Percentiles rank a stretch among this genome's conserved stretches.
These are phyloP conservation scores for Phrynocephalus versicolor DNA, from an alignment of 2,113 vertebrate species.

Conservation along the genomic window DNA sequence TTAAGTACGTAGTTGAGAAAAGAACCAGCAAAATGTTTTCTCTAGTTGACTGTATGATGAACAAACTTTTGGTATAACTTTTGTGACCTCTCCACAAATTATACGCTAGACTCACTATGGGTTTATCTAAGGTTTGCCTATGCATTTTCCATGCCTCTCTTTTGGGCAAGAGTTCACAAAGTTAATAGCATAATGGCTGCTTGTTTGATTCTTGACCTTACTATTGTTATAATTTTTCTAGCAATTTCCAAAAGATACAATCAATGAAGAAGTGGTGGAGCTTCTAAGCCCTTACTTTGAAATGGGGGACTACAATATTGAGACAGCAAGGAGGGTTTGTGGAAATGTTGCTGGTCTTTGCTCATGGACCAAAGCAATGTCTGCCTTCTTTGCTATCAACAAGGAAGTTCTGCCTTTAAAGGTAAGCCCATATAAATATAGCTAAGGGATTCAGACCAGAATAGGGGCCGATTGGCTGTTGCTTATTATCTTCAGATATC, in stretches of 20 bases:
- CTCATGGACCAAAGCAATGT: conserved; percentile 97
- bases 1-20: too few species aligned
- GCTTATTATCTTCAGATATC: neutral
- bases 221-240: conserved; percentile 49
- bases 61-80: neutral
- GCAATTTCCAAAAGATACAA: conserved; percentile 97
- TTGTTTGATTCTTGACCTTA: conserved; percentile 1
- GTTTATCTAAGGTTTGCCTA: neutral
- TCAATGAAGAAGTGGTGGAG: conserved; percentile 94
- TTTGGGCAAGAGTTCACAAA: neutral
- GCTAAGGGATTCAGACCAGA: neutral
- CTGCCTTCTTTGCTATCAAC: conserved; percentile 92
- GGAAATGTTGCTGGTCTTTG: conserved; percentile 94
- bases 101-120: neutral
- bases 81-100: neutral
- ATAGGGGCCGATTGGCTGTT: neutral
- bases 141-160: neutral
- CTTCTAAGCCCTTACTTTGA: conserved; percentile 93
- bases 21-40: neutral
- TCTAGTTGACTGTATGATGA: neutral
- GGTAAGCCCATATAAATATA: conserved; percentile 67
- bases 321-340: conserved; percentile 91
- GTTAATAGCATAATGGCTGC: too few species aligned
- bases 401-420: conserved; percentile 96
- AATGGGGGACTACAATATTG: conserved; percentile 94